Percentiles rank a stretch among this genome's conserved stretches.
These are phyloP conservation scores for Ptychobarbus kaznakovi DNA, from an alignment of 2,797 vertebrate genomes.

Conservation along the genomic window DNA sequence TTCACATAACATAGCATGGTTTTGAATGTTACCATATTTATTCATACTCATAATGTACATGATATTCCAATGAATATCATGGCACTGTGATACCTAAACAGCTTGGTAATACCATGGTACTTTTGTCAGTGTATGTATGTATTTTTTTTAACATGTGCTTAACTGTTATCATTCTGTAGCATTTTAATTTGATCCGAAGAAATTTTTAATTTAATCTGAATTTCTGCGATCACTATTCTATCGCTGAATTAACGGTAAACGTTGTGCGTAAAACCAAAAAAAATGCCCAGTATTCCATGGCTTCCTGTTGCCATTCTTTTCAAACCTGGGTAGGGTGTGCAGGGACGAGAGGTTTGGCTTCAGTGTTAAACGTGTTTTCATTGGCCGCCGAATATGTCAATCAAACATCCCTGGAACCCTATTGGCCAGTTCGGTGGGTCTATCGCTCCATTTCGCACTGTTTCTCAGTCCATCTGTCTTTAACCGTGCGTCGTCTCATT, in stretches of 20 bases:
- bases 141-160: background rate
- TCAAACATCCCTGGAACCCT: conserved; percentile 60
- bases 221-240: background rate
- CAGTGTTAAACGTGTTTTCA: conserved; percentile 8
- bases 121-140: background rate
- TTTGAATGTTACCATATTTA: background rate
- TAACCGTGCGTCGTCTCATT: conserved; percentile 72
- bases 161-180: background rate
- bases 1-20: background rate
- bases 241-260: background rate
- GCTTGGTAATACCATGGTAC: background rate
- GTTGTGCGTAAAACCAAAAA: conserved; percentile 36
- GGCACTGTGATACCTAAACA: background rate
- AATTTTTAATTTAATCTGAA: background rate
- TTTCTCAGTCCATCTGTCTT: conserved; percentile 51
- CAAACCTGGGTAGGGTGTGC: conserved; percentile 59
- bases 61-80: background rate
- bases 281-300: conserved; percentile 43
- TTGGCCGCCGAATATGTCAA: conserved; percentile 69
- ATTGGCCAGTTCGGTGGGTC: conserved; percentile 77
- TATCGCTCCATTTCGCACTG: conserved; percentile 82
- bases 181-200: background rate
- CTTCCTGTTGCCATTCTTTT: conserved; percentile 62
- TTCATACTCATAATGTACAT: background rate
- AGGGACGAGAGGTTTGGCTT: conserved; percentile 57